A percentile compares a stretch with the other conserved stretches of the same genome.
phyloP scores from a whole-genome alignment of 2,113 vertebrate genomes.

The Apodemus speciosus region DNA sequence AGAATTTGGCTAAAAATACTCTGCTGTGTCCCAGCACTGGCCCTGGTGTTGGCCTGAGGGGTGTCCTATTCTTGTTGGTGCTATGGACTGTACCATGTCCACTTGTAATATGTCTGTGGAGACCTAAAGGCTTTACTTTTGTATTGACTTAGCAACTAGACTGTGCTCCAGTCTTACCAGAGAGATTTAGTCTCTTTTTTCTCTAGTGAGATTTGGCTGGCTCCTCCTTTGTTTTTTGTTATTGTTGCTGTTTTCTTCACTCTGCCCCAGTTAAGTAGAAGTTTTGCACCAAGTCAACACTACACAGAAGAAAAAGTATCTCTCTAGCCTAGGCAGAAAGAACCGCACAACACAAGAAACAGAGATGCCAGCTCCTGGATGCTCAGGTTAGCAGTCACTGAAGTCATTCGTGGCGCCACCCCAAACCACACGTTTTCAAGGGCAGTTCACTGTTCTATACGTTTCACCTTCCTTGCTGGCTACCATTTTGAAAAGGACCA shows the following conservation, averaged over 20 bases:
- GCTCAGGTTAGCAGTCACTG: not conserved
- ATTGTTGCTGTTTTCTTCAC: not conserved
- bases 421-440: not conserved
- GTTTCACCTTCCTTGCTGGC: not conserved
- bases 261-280: conserved; percentile 47
- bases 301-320: not conserved
- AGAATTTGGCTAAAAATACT: not conserved
- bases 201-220: conserved; percentile 39
- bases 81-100: not conserved
- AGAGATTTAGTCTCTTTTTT: conserved; percentile 10
- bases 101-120: not conserved
- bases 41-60: not conserved
- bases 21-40: not conserved
- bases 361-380: not conserved
- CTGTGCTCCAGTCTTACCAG: not conserved
- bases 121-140: conserved; percentile 2
- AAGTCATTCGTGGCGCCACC: not conserved
- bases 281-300: not conserved
- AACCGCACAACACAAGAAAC: not conserved
- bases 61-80: conserved; percentile 13
- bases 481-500: conserved; percentile 8
- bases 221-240: conserved; percentile 34
- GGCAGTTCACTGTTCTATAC: not conserved
- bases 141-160: conserved; percentile 10
- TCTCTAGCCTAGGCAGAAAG: not conserved